These are phyloP conservation scores for Phenacoccus solenopsis DNA, from an alignment of 1,140 invertebrate species.

Conservation along the genomic window DNA sequence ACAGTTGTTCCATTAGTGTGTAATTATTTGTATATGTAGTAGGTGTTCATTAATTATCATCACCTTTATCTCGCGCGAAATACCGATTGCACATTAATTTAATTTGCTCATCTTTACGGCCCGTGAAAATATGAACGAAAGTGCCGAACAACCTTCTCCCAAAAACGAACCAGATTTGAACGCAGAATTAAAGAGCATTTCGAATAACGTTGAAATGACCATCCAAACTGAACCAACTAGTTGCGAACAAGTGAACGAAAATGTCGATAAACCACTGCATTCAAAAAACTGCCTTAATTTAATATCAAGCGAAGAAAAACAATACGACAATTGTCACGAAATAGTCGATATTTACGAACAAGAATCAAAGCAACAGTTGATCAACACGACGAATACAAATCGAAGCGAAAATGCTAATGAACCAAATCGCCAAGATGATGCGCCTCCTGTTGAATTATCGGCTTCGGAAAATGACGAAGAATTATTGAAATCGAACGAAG, in stretches of 20 bases:
- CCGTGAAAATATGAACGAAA: neutral
- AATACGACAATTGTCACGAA: neutral
- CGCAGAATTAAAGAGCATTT: no score
- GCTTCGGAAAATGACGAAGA: neutral
- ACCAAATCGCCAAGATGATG: neutral
- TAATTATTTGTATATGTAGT: no score
- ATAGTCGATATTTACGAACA: neutral
- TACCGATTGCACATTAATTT: no score
- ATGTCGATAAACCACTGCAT: neutral
- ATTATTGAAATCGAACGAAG: neutral
- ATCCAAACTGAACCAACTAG: neutral
- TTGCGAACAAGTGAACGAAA: neutral
- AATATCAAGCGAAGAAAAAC: neutral
- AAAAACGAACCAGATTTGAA: neutral
- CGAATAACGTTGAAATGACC: no score
- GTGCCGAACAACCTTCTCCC: neutral
- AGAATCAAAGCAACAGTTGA: neutral
- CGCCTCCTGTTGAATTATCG: neutral
- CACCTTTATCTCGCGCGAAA: no score
- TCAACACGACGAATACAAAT: neutral
- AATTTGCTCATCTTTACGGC: neutral
- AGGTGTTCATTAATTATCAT: no score
- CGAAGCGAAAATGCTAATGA: neutral
- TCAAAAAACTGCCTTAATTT: neutral
- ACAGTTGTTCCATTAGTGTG: no score